Conservation (phyloP, 2,797 vertebrate species). For the Centropyge bicolor region DNA sequence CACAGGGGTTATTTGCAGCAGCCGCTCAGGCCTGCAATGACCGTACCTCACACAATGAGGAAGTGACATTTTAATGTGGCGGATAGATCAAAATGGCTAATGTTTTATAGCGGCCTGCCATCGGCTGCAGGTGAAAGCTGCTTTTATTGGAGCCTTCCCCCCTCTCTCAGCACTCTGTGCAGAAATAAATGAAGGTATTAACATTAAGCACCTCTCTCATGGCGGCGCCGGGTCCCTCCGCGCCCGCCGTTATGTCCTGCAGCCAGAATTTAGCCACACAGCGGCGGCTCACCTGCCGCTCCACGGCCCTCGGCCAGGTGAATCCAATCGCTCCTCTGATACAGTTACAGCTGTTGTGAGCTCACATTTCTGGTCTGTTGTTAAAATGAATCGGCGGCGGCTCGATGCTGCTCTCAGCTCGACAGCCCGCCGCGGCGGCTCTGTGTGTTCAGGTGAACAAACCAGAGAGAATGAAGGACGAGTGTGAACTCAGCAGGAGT, state of each 20-base stretch:
- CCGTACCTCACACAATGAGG: constrained; percentile 65
- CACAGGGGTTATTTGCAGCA: constrained; percentile 32
- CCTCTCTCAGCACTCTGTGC: constrained; percentile 31
- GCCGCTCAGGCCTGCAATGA: constrained; percentile 50
- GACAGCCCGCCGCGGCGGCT: not conserved
- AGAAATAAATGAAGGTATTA: constrained; percentile 82
- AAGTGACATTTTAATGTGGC: constrained; percentile 71
- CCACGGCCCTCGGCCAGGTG: constrained; percentile 29
- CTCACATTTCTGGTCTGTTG: constrained; percentile 28
- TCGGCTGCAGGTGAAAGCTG: constrained; percentile 76
- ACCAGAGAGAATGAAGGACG: constrained; percentile 8
- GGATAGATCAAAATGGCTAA: constrained; percentile 79
- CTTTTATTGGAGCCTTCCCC: constrained; percentile 63
- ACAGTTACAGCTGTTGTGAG: constrained; percentile 17
- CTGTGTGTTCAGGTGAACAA: constrained; percentile 8
- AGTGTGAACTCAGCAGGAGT: constrained; percentile 1
- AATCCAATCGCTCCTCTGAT: constrained; percentile 35
- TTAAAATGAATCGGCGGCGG: constrained; percentile 13
- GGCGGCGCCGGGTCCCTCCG: constrained; percentile 32
- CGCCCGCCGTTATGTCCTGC: constrained; percentile 57
- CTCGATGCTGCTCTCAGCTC: not conserved
- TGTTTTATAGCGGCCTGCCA: constrained; percentile 74
- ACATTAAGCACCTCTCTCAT: constrained; percentile 74
- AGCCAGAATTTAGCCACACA: constrained; percentile 64
- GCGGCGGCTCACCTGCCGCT: constrained; percentile 15